phyloP scores from a whole-genome alignment of 2,113 vertebrate species.

The Onychostruthus taczanowskii region DNA sequence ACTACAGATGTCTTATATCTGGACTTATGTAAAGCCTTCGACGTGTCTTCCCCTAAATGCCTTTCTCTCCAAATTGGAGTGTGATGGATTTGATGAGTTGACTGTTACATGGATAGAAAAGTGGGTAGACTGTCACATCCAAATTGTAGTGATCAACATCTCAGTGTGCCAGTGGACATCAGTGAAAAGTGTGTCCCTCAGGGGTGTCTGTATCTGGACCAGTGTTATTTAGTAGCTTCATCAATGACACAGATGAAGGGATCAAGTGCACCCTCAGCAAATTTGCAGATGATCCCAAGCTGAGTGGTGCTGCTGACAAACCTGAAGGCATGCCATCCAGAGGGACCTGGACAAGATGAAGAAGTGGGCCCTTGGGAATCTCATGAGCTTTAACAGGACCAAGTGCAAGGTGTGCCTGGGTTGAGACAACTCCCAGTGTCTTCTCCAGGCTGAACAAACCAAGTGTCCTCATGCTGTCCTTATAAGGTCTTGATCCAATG shows the following conservation, averaged over 20 bases:
- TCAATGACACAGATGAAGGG: background rate
- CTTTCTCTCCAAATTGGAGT: background rate
- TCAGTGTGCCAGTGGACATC: background rate
- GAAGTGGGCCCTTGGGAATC: background rate
- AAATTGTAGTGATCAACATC: background rate
- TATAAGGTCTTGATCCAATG: background rate
- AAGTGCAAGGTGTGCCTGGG: background rate
- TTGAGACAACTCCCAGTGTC: background rate
- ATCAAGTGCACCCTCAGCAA: background rate
- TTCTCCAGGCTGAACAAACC: background rate
- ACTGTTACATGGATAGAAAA: background rate
- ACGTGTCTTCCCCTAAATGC: no score
- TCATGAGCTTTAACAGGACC: background rate
- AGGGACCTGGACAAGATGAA: background rate
- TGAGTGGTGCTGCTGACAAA: background rate
- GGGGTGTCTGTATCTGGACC: rapidly evolving
- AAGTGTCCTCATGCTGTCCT: background rate
- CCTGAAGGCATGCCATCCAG: background rate
- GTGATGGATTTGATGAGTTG: background rate
- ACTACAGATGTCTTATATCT: background rate
- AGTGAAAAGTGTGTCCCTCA: background rate
- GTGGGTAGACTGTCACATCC: background rate
- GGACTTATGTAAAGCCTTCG: background rate
- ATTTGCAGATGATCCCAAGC: background rate
- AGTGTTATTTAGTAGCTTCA: background rate